Percentiles rank a stretch among this genome's conserved stretches.
Conservation (phyloP, 2,797 vertebrate genomes). For the Otolemur crassicaudatus region DNA sequence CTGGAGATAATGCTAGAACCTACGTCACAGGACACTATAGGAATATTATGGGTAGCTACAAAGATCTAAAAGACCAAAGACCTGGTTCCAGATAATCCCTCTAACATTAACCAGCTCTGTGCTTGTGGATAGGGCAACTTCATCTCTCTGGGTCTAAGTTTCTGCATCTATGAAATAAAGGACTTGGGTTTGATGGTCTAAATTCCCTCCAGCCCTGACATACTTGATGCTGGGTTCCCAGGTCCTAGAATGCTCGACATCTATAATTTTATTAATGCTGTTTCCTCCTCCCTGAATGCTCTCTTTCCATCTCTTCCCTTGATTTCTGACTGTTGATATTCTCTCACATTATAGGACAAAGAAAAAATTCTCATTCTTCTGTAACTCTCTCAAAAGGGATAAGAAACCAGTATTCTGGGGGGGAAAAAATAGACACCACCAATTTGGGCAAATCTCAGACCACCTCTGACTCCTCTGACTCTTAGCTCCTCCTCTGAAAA, state of each 20-base stretch:
- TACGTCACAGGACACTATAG: neutral
- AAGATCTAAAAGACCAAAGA: neutral
- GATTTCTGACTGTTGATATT: neutral
- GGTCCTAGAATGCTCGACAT: neutral
- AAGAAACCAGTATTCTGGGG: too few relatives aligned
- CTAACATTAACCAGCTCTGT: neutral
- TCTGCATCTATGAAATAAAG: neutral
- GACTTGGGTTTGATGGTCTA: too few relatives aligned
- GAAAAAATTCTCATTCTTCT: neutral
- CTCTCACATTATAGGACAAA: neutral
- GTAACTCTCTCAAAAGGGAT: neutral
- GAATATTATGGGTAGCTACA: accelerated
- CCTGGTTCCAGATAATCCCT: neutral
- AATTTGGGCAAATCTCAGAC: neutral
- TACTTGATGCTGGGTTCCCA: neutral
- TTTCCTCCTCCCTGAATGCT: neutral
- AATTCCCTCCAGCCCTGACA: neutral
- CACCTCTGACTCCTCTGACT: neutral
- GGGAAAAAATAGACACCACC: neutral
- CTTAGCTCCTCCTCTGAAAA: neutral
- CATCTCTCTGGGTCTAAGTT: neutral
- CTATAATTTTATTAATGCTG: neutral
- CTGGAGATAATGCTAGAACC: neutral
- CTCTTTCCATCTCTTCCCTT: neutral
- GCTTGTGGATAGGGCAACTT: too few relatives aligned